Evolutionary conservation across 1,140 invertebrate genomes (phyloP).

Genomic region (Temnothorax curvispinosus): DNA sequence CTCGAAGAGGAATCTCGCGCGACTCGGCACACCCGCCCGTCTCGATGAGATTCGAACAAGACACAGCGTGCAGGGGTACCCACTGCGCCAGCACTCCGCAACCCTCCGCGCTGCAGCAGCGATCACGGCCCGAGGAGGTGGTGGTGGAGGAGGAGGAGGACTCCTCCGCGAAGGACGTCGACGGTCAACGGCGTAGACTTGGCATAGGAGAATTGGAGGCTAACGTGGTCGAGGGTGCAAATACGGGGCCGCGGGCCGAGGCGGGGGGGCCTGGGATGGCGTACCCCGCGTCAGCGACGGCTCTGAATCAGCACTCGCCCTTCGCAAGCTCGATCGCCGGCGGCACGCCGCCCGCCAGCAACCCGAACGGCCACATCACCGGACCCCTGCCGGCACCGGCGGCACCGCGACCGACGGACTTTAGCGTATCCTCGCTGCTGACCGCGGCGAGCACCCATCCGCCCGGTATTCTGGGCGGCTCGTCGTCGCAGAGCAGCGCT

Average conservation of each 20-base stretch:
- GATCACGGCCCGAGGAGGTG: conserved; percentile 70
- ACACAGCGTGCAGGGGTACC: conserved; percentile 86
- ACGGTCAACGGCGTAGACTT: conserved; percentile 68
- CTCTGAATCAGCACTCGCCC: conserved; percentile 84
- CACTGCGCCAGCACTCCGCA: conserved; percentile 86
- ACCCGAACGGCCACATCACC: conserved; percentile 82
- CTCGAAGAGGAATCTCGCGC: conserved; percentile 83
- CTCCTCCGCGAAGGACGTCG: conserved; percentile 76
- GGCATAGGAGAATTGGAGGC: conserved; percentile 75
- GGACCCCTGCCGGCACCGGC: conserved; percentile 87
- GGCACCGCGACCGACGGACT: conserved; percentile 94
- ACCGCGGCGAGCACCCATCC: conserved; percentile 87
- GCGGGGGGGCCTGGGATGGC: conserved; percentile 85
- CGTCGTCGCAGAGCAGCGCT: conserved; percentile 85
- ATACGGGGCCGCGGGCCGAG: conserved; percentile 84
- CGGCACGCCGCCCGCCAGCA: conserved; percentile 71
- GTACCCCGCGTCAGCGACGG: conserved; percentile 85
- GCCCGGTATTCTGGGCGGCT: conserved; percentile 77
- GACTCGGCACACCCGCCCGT: conserved; percentile 82
- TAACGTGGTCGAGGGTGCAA: conserved; percentile 82
- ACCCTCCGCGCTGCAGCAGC: conserved; percentile 81
- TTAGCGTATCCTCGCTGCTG: conserved; percentile 95
- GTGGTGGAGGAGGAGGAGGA: conserved; percentile 77
- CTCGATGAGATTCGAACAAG: conserved; percentile 86
- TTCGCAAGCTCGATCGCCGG: conserved; percentile 77